Evolutionary conservation across 2,113 vertebrate genomes (phyloP), one percentile per base, ranked within the genome.

Genomic region (Fulica atra): DNA sequence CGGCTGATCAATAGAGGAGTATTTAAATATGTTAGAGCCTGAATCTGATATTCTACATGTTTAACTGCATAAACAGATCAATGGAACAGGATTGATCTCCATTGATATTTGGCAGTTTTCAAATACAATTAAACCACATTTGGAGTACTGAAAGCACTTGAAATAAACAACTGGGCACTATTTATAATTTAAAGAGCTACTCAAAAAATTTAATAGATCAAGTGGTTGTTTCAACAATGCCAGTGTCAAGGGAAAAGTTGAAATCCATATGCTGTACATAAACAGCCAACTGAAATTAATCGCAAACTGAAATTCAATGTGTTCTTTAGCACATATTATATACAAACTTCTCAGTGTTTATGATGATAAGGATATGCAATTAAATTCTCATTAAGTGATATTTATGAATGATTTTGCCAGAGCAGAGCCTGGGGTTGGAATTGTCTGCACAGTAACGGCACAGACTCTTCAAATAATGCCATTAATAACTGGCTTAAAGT

Each of bases 1-100:
- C 70, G 60, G 92, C 96, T 98, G 98, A 98, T 99, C 98, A 98
- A 98, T 99, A 98, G 94, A 83, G 93, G 97, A 97, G 98, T 98
- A 98, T 99, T 99, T 98, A 98, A 99, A 98, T 98, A 98, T 99
- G 98, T 98, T 98, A 86, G 97, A 98, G 96, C 95, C 96, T 94
- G 98, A 98, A 98, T 98, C 98, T 97, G 98, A 98, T 98, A 98
- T 98, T 98, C 97, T 97, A 95, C 97, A 98, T 98, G 97, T 97
- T 97, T 98, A 97, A 96, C 94, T 98, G 97, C 95, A 95, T 97
- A 97, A 98, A 98, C 98, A 98, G 98, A 98, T 98, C 98, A 98
- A 98, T 99, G 97, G 86, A 94, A 96, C 60, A 77, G 97, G 90
- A 97, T 98, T 98, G 97, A 97, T 97, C 97, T 96, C 96, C 97